Base-by-base conservation (phyloP, 30 jellyfish, hydroid and myxozoan genomes). In the Hydra vulgaris region DNA sequence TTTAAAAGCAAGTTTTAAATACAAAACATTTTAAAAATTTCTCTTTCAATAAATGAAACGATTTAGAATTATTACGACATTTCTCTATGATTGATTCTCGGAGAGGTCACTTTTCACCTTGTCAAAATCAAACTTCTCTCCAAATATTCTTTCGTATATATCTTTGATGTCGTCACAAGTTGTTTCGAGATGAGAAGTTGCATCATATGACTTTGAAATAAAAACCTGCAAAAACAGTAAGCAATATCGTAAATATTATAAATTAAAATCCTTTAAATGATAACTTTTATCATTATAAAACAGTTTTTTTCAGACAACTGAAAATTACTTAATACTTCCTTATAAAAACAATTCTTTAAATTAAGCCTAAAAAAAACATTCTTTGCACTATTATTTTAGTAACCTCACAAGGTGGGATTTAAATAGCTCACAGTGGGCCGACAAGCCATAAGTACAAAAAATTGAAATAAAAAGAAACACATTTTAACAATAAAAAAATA, bases 131-230 rank as follows among this genome's bases (percentile, higher is more conserved):
- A 95, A 82, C 23, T 82, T 88, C 75, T 84, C 87, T 7, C 95
- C 96, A 54, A 80, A 84, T 56, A 89, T 83, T 56, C 99, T 82
- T 73, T 78, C 77, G 95, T 90, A 95, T 26, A 95, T 83, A 81
- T 95, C 96, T 70, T 87, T 87, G 88, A 95, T 95, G 77, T 95
- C 99, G 21, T 81, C 84, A 71, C 94, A 89, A 4, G 98, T 83
- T 18, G 98, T 89, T 69, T 95, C 99, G 87, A 95, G 89, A 82
- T 95, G 99, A 20, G 96, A 89, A 8, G 99, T 89, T 12, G 97
- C 98, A 84, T 95, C 99, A 81, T 84, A 95, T 0, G 99, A 95
- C 73, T 87, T 86, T 24, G 99, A 95, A 55, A 95, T 84, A 77
- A 89, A 76, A 25, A 95, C 81, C 99, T 95, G n/a, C n/a, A n/a